phyloP scores from a whole-genome alignment of 2,113 vertebrate species.

The Ageneiosus marmoratus region DNA sequence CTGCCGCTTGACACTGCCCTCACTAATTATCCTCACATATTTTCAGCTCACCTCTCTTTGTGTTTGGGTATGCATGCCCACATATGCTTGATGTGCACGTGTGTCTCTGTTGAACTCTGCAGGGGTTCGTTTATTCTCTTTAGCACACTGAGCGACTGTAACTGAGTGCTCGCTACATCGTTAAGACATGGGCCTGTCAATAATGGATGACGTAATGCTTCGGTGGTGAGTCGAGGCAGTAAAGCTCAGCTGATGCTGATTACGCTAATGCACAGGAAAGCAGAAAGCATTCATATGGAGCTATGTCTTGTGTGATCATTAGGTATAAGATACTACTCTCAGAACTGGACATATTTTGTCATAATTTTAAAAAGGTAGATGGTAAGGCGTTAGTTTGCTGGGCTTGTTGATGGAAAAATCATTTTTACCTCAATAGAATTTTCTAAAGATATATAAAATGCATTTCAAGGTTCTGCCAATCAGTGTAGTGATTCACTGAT shows the following conservation, averaged over 20 bases:
- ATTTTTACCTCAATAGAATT: not conserved
- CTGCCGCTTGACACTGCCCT: constrained; percentile 30
- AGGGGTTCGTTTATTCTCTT: not conserved
- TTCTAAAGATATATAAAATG: not conserved
- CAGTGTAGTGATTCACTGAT: too few species aligned
- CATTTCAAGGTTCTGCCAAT: not conserved
- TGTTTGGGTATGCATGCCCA: not conserved
- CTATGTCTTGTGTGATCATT: not conserved
- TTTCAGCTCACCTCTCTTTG: constrained; percentile 26
- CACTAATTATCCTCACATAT: constrained; percentile 41
- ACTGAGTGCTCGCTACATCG: constrained; percentile 23
- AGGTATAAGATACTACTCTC: not conserved
- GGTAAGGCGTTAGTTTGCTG: not conserved
- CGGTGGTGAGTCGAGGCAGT: constrained; percentile 27
- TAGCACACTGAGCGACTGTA: constrained; percentile 7
- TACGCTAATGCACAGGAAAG: constrained; percentile 31
- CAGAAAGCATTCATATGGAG: not conserved
- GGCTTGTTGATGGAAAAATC: not conserved
- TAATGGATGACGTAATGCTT: constrained; percentile 51
- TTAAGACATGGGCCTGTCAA: constrained; percentile 45
- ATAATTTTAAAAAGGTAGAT: not conserved
- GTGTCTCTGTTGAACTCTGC: not conserved
- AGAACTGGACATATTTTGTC: not conserved
- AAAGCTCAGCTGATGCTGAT: constrained; percentile 39
- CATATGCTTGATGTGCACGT: not conserved